These are phyloP conservation scores for Zaprionus inermis DNA, from an alignment of 1,140 invertebrate genomes.

Conservation along the genomic window DNA sequence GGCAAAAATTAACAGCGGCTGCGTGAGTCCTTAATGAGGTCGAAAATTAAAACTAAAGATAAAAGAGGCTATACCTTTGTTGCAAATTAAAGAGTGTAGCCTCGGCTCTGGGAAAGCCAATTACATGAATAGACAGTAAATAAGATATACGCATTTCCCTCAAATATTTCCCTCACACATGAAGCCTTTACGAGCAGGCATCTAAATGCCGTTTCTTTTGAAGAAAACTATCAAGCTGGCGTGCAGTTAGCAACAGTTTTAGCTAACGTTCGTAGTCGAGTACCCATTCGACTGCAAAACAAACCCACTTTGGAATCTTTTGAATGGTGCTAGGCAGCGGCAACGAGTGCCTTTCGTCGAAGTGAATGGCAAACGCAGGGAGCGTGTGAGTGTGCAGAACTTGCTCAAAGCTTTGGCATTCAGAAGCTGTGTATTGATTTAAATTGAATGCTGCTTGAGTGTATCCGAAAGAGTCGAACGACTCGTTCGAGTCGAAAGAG, in stretches of 20 bases:
- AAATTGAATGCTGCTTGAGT: slow-evolving; percentile 71
- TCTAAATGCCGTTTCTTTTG: not conserved
- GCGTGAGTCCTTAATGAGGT: slow-evolving; percentile 6
- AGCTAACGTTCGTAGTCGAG: slow-evolving; percentile 49
- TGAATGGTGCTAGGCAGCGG: slow-evolving; percentile 59
- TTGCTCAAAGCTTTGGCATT: slow-evolving; percentile 36
- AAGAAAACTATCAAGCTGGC: too few relatives aligned
- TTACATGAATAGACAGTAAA: not conserved
- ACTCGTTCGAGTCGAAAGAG: not conserved
- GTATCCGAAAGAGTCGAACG: slow-evolving; percentile 21
- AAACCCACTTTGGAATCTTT: slow-evolving; percentile 60
- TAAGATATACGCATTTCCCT: not conserved
- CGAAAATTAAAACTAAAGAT: not conserved
- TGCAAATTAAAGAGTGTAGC: too few relatives aligned
- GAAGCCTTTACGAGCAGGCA: not conserved
- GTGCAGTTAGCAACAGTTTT: slow-evolving; percentile 16
- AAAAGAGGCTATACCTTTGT: not conserved
- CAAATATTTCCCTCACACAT: not conserved
- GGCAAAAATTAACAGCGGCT: slow-evolving; percentile 7
- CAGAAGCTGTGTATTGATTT: slow-evolving; percentile 58
- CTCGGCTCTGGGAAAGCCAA: too few relatives aligned
- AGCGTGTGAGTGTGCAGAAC: slow-evolving; percentile 59
- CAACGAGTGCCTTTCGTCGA: slow-evolving; percentile 65
- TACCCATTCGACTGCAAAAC: slow-evolving; percentile 63
- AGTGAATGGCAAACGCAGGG: slow-evolving; percentile 27